A percentile compares a stretch with the other conserved stretches of the same genome.
Evolutionary conservation across 2,113 vertebrate genomes (phyloP).

Genomic region (Antigone vipio): DNA sequence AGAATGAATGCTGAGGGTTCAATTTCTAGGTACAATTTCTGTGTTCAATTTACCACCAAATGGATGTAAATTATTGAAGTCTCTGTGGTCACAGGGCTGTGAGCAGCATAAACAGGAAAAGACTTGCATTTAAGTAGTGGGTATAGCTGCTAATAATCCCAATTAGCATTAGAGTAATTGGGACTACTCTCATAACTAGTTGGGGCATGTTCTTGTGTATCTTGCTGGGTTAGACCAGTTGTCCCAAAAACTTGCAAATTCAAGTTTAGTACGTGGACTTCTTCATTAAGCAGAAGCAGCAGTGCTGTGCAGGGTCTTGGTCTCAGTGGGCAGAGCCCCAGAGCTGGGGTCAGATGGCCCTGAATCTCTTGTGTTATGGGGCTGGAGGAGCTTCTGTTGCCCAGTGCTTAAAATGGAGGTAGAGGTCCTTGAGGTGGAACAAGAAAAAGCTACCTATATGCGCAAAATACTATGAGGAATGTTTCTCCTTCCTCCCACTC

Average conservation of each 20-base stretch:
- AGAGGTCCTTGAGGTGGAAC: neutral
- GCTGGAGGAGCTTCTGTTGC: neutral
- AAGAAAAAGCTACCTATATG: neutral
- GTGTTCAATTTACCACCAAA: neutral
- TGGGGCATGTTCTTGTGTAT: neutral
- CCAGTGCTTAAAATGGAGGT: neutral
- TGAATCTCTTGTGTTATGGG: neutral
- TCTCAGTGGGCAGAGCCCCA: neutral
- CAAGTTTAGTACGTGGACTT: neutral
- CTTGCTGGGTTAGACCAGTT: neutral
- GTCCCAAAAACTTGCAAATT: neutral
- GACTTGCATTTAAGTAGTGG: neutral
- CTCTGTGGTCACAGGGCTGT: neutral
- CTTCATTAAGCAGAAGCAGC: neutral
- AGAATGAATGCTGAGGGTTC: neutral
- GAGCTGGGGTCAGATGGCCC: rapidly evolving
- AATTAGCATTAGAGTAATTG: neutral
- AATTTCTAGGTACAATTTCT: neutral
- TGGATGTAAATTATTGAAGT: neutral
- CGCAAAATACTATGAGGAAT: neutral
- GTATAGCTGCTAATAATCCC: neutral
- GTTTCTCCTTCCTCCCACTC: neutral
- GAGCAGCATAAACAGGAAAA: neutral
- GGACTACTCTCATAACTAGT: neutral
- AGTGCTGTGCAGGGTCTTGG: no score